A percentile compares a stretch with the other conserved stretches of the same genome.
Evolutionary conservation across 2,113 vertebrate genomes (phyloP).

Genomic region (Rhadina sibilatrix): DNA sequence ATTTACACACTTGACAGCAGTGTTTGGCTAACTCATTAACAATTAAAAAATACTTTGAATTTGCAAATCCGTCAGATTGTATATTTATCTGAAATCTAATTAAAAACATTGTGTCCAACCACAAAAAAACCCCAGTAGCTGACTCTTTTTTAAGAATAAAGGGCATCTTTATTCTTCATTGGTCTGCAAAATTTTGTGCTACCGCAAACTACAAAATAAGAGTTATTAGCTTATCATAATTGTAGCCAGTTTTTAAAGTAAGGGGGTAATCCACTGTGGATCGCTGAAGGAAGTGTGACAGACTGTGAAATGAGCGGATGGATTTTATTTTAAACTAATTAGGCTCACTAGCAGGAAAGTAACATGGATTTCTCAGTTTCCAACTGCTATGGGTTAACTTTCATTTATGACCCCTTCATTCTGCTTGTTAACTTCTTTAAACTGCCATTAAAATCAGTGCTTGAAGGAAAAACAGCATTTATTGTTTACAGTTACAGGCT

Average conservation of each 20-base stretch:
- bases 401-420: slow-evolving; percentile 42
- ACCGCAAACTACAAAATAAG: slow-evolving; percentile 70
- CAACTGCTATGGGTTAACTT: slow-evolving; percentile 42
- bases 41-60: neutral
- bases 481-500: slow-evolving; percentile 3
- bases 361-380: slow-evolving; percentile 69
- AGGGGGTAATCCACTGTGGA: slow-evolving; percentile 66
- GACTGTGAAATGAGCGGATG: slow-evolving; percentile 71
- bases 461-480: slow-evolving; percentile 20
- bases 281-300: slow-evolving; percentile 70
- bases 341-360: slow-evolving; percentile 61
- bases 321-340: slow-evolving; percentile 78
- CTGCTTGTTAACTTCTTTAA: slow-evolving; percentile 27
- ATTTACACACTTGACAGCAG: neutral
- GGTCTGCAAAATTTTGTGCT: slow-evolving; percentile 57
- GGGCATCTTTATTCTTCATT: slow-evolving; percentile 2
- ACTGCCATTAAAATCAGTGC: slow-evolving; percentile 14
- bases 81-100: slow-evolving; percentile 10
- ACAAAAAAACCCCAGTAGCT: neutral
- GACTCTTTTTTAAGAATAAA: slow-evolving; percentile 31
- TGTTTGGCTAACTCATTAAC: neutral
- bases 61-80: neutral
- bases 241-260: slow-evolving; percentile 69
- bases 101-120: neutral
- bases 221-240: slow-evolving; percentile 70